These are phyloP conservation scores for Lophochroa leadbeateri DNA, from an alignment of 2,113 vertebrate species.

Conservation along the genomic window DNA sequence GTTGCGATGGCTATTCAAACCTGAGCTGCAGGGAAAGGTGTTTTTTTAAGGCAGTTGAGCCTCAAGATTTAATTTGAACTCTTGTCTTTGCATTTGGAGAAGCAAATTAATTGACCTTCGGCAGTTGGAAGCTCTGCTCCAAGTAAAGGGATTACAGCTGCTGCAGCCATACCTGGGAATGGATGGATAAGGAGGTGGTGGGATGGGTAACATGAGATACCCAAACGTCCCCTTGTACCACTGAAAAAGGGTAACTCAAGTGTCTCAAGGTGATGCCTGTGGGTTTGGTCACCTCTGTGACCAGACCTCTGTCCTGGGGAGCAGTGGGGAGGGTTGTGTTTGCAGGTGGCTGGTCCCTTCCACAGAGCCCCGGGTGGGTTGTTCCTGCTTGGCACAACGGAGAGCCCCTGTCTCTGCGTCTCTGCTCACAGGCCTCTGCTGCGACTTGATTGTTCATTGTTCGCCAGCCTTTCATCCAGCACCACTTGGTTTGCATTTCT, in stretches of 20 bases:
- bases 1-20: neutral
- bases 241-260: accelerated
- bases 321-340: neutral
- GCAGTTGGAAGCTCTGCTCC: neutral
- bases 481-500: neutral
- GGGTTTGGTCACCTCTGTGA: neutral
- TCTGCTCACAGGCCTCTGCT: neutral
- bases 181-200: neutral
- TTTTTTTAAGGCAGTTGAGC: neutral
- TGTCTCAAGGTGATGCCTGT: accelerated
- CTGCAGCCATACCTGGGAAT: accelerated
- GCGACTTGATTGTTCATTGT: neutral
- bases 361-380: accelerated
- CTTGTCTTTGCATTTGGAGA: neutral
- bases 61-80: neutral
- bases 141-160: neutral
- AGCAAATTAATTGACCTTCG: neutral
- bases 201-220: neutral
- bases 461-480: neutral
- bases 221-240: accelerated
- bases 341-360: neutral
- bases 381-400: neutral
- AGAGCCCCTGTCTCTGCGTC: accelerated
- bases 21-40: neutral
- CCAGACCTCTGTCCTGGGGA: neutral